A percentile compares a stretch with the other conserved stretches of the same genome.
Evolutionary conservation across 2,797 vertebrate genomes (phyloP).

Genomic region (Channallabes apus): DNA sequence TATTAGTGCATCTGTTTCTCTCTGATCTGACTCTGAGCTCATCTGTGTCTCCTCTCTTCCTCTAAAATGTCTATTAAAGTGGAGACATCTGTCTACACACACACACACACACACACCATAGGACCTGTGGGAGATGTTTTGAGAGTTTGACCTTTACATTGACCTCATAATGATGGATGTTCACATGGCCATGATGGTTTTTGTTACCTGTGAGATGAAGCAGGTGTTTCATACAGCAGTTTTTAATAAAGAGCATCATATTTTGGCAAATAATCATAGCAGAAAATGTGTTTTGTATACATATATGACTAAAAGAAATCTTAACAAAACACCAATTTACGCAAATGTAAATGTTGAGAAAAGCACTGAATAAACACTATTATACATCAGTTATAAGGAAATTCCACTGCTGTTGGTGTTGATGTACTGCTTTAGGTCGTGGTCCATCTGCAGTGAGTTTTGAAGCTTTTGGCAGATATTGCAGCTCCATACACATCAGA

Average conservation of each 20-base stretch:
- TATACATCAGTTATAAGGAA: too few species aligned
- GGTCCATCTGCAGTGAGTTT: too few species aligned
- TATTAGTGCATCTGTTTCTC: not conserved
- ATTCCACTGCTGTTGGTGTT: too few species aligned
- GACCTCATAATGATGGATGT: not conserved
- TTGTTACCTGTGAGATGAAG: not conserved
- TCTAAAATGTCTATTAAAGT: slow-evolving; percentile 13
- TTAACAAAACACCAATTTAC: too few species aligned
- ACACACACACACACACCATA: not conserved
- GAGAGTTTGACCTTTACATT: slow-evolving; percentile 8
- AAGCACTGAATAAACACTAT: too few species aligned
- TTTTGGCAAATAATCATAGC: not conserved
- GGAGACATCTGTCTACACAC: not conserved
- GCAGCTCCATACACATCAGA: too few species aligned
- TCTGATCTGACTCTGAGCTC: not conserved
- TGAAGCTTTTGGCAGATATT: too few species aligned
- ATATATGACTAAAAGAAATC: too few species aligned
- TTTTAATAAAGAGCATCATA: not conserved
- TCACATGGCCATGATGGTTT: not conserved
- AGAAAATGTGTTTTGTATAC: too few species aligned
- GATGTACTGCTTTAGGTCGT: too few species aligned
- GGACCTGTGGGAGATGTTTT: not conserved
- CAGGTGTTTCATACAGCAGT: not conserved
- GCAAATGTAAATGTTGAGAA: too few species aligned
- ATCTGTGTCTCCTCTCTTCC: not conserved